These are phyloP conservation scores for Odontocerum albicorne DNA, from an alignment of 2,888 invertebrate genomes.

Conservation along the genomic window DNA sequence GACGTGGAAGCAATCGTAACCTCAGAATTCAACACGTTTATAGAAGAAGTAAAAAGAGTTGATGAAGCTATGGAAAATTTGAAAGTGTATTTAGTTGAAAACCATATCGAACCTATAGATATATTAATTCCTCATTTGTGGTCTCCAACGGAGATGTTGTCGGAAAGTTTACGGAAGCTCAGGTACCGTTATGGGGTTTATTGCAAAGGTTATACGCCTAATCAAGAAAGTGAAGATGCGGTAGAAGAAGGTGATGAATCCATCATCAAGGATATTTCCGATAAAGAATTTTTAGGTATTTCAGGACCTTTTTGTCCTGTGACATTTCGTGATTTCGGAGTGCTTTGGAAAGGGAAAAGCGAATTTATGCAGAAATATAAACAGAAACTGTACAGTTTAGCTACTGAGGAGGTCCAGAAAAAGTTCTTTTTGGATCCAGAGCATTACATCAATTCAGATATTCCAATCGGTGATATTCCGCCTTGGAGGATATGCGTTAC, in stretches of 20 bases:
- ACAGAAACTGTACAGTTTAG: slow-evolving; percentile 58
- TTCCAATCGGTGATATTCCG: slow-evolving; percentile 51
- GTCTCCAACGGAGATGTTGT: slow-evolving; percentile 10
- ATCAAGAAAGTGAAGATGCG: slow-evolving; percentile 41
- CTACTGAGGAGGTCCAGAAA: slow-evolving; percentile 51
- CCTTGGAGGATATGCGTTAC: slow-evolving; percentile 59
- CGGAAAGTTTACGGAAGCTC: slow-evolving; percentile 10
- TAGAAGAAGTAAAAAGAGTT: slow-evolving; percentile 10
- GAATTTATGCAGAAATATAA: slow-evolving; percentile 55
- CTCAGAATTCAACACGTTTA: slow-evolving; percentile 8
- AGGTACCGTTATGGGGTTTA: slow-evolving; percentile 18
- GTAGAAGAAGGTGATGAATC: slow-evolving; percentile 41
- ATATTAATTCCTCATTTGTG: neutral
- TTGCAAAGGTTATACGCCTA: slow-evolving; percentile 12
- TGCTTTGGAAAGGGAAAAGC: slow-evolving; percentile 64
- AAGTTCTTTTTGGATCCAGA: slow-evolving; percentile 55
- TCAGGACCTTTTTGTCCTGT: slow-evolving; percentile 64
- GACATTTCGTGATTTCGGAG: slow-evolving; percentile 53
- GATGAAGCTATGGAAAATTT: slow-evolving; percentile 46
- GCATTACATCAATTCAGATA: slow-evolving; percentile 51
- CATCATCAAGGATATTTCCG: slow-evolving; percentile 40
- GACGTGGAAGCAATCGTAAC: neutral
- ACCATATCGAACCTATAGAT: slow-evolving; percentile 10
- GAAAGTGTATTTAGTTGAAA: slow-evolving; percentile 50
- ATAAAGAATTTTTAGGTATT: slow-evolving; percentile 55